Evolutionary conservation across 2,113 vertebrate species (phyloP).

Genomic region (Pedetes capensis): DNA sequence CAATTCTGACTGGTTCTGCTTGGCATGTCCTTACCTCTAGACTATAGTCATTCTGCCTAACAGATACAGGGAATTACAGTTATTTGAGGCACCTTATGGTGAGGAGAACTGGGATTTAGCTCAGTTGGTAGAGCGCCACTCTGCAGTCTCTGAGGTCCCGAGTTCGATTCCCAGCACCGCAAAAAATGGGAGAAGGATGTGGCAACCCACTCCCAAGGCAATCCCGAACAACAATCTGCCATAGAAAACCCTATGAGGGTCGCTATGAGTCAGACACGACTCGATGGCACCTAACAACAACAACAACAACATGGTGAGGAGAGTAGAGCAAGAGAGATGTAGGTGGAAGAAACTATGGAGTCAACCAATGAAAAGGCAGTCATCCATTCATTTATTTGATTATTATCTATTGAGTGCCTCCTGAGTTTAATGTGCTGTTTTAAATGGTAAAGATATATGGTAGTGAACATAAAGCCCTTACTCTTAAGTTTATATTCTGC

Average conservation of each 20-base stretch:
- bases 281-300: no score
- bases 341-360: background rate
- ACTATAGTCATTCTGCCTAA: background rate
- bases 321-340: background rate
- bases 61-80: background rate
- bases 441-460: background rate
- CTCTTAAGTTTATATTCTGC: background rate
- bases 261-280: no score
- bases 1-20: background rate
- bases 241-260: no score
- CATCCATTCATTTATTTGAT: background rate
- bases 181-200: no score
- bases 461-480: background rate
- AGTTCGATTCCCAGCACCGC: no score
- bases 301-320: no score
- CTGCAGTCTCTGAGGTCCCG: no score
- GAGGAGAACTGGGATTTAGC: no score
- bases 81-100: background rate
- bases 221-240: no score
- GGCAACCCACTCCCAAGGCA: no score
- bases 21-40: background rate
- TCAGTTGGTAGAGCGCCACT: no score
- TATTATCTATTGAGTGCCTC: background rate
- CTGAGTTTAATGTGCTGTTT: background rate
- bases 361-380: background rate